Base-by-base conservation (phyloP, 2,797 vertebrate genomes). In the Sebastes taczanowskii region DNA sequence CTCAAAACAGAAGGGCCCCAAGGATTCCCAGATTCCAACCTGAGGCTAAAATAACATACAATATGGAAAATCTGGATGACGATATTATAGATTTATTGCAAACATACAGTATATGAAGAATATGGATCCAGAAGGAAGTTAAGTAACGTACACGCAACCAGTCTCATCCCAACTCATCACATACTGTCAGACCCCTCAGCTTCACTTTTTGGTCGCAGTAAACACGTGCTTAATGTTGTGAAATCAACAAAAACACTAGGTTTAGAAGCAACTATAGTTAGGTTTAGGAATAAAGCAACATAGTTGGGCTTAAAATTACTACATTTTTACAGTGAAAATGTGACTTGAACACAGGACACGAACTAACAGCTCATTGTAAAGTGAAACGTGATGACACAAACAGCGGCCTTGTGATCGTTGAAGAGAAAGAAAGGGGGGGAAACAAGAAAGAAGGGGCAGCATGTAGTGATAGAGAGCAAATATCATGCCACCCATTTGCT, bases 401-500 rank as follows among this genome's bases (percentile, higher is more conserved):
- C 16, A 46, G 42, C 0, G 1, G 42, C 42, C 2, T 20, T 49
- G 46, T 18, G 18, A 20, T 49, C 16, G 46, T 49, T 49, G 18
- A 18, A 49, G 46, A 49, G 25, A 32, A 53, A 35, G 9, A 27
- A 42, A 42, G 38, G 25, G 30, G 13, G 0, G 0, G 2, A 55
- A 66, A 58, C 10, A 35, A 42, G 71, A 73, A 16, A 20, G 22
- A 74, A 32, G 20, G 30, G 22, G 16, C 20, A 56, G 42, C 38
- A 18, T 56, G 59, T 56, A 61, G 23, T 70, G 35, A 46, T 18
- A 72, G 78, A 64, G 59, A 14, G 30, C 27, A 61, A 82, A 74
- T 52, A 77, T 74, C 63, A 38, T 67, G 46, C 55, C 56, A 69
- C 30, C 34, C 74, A 65, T 82, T 82, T 84, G 67, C 60, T 81